phyloP scores from a whole-genome alignment of 2,888 invertebrate genomes.

The Lasioglossum malachurum region DNA sequence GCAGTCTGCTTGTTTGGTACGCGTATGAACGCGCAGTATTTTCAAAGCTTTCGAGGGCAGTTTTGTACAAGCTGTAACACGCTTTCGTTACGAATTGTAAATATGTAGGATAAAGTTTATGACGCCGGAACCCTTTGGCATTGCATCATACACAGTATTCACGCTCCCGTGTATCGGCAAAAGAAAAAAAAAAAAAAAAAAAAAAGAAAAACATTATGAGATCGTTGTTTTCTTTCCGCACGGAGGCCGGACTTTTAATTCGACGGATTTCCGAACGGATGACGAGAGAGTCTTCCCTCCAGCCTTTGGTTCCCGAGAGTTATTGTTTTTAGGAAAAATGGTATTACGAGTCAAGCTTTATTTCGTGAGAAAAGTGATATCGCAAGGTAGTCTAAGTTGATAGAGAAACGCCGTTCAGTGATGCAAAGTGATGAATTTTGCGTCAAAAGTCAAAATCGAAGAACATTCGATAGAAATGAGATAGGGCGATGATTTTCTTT shows the following conservation, averaged over 20 bases:
- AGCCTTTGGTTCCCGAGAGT: background rate
- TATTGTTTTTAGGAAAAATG: background rate
- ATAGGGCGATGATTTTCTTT: no score
- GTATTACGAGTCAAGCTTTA: background rate
- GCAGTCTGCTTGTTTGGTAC: background rate
- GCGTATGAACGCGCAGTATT: conserved; percentile 12
- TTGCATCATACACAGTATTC: conserved; percentile 23
- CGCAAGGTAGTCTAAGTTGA: background rate
- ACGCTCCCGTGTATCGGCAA: background rate
- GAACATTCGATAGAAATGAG: no score
- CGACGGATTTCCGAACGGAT: no score
- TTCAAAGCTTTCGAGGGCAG: conserved; percentile 9
- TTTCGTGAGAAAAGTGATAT: conserved; percentile 14
- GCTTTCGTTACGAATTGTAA: conserved; percentile 47
- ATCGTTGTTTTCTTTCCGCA: background rate
- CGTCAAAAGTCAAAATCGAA: no score
- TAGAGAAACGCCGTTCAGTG: background rate
- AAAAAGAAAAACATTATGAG: background rate
- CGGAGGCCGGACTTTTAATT: background rate
- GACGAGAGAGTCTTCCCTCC: background rate
- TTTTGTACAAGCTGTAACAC: conserved; percentile 19
- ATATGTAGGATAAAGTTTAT: conserved; percentile 52
- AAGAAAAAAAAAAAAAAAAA: background rate
- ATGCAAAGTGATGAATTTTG: no score
- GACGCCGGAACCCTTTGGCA: conserved; percentile 60